Evolutionary conservation across 2,113 vertebrate species (phyloP).

Genomic region (Actenoides hombroni): DNA sequence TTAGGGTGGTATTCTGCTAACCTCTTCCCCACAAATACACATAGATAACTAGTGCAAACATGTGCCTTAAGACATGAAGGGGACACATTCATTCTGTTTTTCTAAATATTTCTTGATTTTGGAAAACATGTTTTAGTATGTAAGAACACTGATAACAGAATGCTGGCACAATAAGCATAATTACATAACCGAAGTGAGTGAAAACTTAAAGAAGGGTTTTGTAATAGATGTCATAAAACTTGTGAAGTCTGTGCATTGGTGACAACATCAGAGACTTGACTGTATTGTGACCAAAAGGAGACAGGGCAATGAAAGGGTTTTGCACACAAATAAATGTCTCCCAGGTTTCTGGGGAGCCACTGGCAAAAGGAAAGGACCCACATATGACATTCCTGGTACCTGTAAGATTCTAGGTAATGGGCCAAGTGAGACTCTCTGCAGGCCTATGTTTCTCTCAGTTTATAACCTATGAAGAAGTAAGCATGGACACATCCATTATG

Average conservation of each 20-base stretch:
- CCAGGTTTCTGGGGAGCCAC: neutral
- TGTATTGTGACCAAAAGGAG: neutral
- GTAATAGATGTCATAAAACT: neutral
- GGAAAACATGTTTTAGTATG: neutral
- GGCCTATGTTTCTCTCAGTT: neutral
- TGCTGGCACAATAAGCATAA: neutral
- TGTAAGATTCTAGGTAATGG: neutral
- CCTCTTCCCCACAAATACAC: too few relatives aligned
- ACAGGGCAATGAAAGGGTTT: neutral
- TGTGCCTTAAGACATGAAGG: neutral
- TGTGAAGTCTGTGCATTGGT: neutral
- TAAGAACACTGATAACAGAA: neutral
- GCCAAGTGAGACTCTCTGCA: neutral
- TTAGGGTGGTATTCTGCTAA: neutral
- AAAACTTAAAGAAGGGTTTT: neutral
- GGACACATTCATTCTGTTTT: neutral
- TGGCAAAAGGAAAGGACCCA: neutral
- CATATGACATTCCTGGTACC: neutral
- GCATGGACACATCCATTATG: rapidly evolving
- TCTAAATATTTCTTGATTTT: neutral
- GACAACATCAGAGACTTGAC: neutral
- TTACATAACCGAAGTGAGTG: neutral
- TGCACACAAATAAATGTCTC: neutral
- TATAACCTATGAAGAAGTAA: neutral
- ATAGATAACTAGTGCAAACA: neutral